Evolutionary conservation across 37 sponge, comb jelly and placozoan genomes (phyloP).

Genomic region (Cladorhizidae sp.): DNA sequence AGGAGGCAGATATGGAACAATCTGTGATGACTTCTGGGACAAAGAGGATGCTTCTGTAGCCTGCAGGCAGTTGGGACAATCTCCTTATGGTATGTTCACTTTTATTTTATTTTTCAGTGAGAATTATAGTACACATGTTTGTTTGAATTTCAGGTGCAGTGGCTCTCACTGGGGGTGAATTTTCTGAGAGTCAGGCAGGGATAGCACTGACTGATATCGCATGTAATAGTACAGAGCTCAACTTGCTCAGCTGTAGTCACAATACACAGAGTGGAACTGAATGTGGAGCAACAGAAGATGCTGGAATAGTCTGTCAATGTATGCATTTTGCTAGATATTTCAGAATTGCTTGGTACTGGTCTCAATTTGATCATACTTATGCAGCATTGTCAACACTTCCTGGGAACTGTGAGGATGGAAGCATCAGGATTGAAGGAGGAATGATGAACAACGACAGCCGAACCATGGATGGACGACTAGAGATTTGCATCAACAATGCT

Average conservation of each 20-base stretch:
- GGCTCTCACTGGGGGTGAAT: slow-evolving; percentile 1
- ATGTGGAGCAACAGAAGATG: slow-evolving; percentile 31
- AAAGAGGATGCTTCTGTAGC: slow-evolving; percentile 45
- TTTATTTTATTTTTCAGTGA: background rate
- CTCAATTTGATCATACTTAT: no score
- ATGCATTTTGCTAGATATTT: background rate
- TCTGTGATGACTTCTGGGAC: slow-evolving; percentile 40
- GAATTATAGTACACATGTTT: no score
- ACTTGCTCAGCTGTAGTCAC: slow-evolving; percentile 19
- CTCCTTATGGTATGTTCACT: slow-evolving; percentile 40
- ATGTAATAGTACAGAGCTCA: slow-evolving; percentile 29
- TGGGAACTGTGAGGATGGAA: slow-evolving; percentile 21
- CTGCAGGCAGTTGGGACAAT: slow-evolving; percentile 42
- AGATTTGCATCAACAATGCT: slow-evolving; percentile 44
- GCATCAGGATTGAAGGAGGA: slow-evolving; percentile 4
- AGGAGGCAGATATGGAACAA: slow-evolving; percentile 44
- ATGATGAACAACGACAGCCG: background rate
- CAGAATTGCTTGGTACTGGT: background rate
- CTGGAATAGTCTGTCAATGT: slow-evolving; percentile 40
- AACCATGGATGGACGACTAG: slow-evolving; percentile 16
- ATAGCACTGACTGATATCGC: background rate
- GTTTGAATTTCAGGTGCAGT: slow-evolving; percentile 4
- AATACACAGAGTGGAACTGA: background rate
- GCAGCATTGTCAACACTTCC: slow-evolving; percentile 1
- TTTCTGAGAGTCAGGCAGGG: background rate